Percentiles rank a stretch among this genome's conserved stretches.
Evolutionary conservation across 2,888 invertebrate genomes (phyloP).

Genomic region (Zaprionus lineosus): DNA sequence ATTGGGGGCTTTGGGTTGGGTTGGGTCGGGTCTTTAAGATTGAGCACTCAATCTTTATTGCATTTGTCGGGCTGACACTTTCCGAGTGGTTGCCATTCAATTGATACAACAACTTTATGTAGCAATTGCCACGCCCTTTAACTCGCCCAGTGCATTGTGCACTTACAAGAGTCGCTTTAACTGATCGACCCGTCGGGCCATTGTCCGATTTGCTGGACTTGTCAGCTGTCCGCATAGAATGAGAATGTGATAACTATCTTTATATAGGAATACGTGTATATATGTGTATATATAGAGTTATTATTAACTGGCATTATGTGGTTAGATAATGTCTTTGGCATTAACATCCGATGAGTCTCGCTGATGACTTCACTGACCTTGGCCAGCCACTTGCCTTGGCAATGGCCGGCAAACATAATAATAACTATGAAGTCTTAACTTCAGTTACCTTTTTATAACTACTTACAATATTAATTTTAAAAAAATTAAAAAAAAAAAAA

Average conservation of each 20-base stretch:
- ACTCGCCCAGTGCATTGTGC: slow-evolving; percentile 17
- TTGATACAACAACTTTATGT: too few relatives aligned
- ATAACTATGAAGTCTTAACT: slow-evolving; percentile 14
- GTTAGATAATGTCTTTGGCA: slow-evolving; percentile 44
- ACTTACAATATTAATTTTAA: slow-evolving; percentile 40
- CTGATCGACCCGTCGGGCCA: slow-evolving; percentile 30
- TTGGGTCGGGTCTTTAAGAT: slow-evolving; percentile 2
- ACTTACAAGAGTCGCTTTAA: slow-evolving; percentile 48
- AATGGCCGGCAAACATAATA: slow-evolving; percentile 26
- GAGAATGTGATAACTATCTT: slow-evolving; percentile 53
- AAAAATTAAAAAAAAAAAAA: background rate
- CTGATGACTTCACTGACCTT: slow-evolving; percentile 55
- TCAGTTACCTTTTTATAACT: slow-evolving; percentile 26
- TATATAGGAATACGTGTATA: too few relatives aligned
- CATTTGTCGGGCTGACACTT: slow-evolving; percentile 37
- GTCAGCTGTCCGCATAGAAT: slow-evolving; percentile 57
- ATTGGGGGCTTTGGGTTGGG: slow-evolving; percentile 12
- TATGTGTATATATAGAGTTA: slow-evolving; percentile 35
- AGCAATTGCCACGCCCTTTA: slow-evolving; percentile 31
- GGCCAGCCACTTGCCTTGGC: slow-evolving; percentile 44
- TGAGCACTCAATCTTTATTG: slow-evolving; percentile 50
- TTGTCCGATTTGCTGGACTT: slow-evolving; percentile 12
- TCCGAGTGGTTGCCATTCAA: background rate
- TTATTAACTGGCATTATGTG: slow-evolving; percentile 43
- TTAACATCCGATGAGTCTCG: slow-evolving; percentile 34